phyloP scores from a whole-genome alignment of 2,797 vertebrate species.

The Somateria mollissima region DNA sequence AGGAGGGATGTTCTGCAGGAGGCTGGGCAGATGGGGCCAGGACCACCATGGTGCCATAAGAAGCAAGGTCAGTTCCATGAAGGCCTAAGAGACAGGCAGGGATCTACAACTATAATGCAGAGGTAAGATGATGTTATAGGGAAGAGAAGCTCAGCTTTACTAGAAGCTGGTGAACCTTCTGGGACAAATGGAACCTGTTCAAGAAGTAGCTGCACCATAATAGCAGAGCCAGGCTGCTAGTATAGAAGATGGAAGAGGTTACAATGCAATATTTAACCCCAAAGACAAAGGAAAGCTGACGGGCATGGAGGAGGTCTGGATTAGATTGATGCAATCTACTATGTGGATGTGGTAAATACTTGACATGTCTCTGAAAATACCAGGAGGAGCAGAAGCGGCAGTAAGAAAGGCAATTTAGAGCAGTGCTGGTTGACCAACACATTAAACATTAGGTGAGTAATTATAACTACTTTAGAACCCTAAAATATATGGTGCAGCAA shows the following conservation, averaged over 20 bases:
- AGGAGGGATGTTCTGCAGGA: not conserved
- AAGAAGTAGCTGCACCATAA: not conserved
- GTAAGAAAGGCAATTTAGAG: not conserved
- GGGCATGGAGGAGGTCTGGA: not conserved
- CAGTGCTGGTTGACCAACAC: not conserved
- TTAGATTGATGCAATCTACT: not conserved
- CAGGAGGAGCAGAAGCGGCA: not conserved
- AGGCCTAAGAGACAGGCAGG: not conserved
- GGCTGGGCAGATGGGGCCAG: not conserved
- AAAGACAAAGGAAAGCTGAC: not conserved
- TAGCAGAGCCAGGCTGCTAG: not conserved
- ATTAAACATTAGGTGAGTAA: not conserved
- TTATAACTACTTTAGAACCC: not conserved
- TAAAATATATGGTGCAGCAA: not conserved
- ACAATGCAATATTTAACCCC: not conserved
- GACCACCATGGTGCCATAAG: not conserved
- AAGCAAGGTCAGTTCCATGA: not conserved
- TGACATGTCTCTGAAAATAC: not conserved
- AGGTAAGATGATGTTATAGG: not conserved
- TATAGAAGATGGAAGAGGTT: not conserved
- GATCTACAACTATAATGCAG: not conserved
- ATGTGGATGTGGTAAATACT: not conserved
- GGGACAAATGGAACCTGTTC: not conserved
- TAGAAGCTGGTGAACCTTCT: not conserved
- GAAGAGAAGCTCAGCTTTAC: not conserved